phyloP scores from a whole-genome alignment of 2,797 vertebrate species.

The Lithobates pipiens region DNA sequence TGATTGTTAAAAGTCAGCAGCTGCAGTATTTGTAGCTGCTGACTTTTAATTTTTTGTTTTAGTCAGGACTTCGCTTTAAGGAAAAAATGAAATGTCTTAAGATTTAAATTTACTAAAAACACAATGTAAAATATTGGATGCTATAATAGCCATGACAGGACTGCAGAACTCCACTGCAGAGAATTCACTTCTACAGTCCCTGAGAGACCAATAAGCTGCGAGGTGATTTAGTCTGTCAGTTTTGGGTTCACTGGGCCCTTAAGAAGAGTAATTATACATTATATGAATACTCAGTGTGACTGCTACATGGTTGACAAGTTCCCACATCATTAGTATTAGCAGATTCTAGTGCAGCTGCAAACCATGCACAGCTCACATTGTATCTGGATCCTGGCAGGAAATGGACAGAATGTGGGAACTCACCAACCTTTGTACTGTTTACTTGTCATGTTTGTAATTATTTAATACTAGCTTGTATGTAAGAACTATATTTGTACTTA shows the following conservation, averaged over 20 bases:
- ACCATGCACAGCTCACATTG: not conserved
- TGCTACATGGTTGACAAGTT: not conserved
- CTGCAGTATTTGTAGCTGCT: no score
- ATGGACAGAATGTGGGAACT: constrained; percentile 36
- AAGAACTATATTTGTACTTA: not conserved
- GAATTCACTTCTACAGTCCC: not conserved
- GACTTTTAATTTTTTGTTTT: no score
- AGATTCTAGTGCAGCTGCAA: not conserved
- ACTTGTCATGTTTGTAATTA: constrained; percentile 2
- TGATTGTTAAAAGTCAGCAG: no score
- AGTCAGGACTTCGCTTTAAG: no score
- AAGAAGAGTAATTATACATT: not conserved
- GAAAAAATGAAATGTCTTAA: no score
- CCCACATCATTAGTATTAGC: not conserved
- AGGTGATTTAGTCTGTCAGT: not conserved
- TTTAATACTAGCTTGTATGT: constrained; percentile 4
- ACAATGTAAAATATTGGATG: not conserved
- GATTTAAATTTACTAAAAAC: not conserved
- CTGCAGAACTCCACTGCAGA: not conserved
- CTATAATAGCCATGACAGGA: not conserved
- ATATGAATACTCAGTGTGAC: constrained; percentile 5
- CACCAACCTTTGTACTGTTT: constrained; percentile 25
- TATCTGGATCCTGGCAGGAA: constrained; percentile 23
- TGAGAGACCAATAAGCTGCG: not conserved
- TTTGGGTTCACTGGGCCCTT: not conserved